Evolutionary conservation across 2,888 invertebrate species (phyloP).

Genomic region (Gisinianus flammeolus): DNA sequence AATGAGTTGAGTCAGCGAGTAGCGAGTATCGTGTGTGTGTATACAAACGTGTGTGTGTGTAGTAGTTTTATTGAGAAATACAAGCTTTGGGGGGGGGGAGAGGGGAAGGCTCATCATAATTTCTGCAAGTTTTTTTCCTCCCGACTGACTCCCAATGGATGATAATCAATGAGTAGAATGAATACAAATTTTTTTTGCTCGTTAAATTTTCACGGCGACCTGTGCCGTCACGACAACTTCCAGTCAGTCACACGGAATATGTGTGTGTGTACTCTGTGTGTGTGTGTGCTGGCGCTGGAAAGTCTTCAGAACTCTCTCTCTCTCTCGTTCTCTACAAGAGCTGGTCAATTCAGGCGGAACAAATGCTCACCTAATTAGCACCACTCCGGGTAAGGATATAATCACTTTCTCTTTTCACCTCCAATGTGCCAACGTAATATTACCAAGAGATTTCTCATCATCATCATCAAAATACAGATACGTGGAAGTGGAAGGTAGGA

Average conservation of each 20-base stretch:
- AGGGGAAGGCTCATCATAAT: conserved; percentile 27
- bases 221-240: conserved; percentile 50
- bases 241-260: conserved; percentile 40
- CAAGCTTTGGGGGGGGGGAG: neutral
- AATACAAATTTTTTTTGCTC: conserved; percentile 51
- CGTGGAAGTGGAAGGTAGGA: neutral
- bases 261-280: neutral
- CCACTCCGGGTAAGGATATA: conserved; percentile 34
- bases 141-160: conserved; percentile 30
- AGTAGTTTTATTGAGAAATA: conserved; percentile 3
- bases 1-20: neutral
- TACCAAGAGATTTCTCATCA: conserved; percentile 2
- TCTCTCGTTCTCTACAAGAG: neutral
- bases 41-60: neutral
- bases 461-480: neutral
- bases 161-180: conserved; percentile 42
- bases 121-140: conserved; percentile 36
- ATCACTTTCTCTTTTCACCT: conserved; percentile 43
- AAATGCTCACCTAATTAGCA: conserved; percentile 58
- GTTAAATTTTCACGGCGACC: conserved; percentile 59
- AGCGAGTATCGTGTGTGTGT: neutral
- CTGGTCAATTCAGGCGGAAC: conserved; percentile 51
- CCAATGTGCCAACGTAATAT: neutral
- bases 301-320: neutral
- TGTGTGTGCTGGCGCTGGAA: neutral